Evolutionary conservation across 2,888 invertebrate genomes (phyloP).

Genomic region (Stictocephala bisonia): DNA sequence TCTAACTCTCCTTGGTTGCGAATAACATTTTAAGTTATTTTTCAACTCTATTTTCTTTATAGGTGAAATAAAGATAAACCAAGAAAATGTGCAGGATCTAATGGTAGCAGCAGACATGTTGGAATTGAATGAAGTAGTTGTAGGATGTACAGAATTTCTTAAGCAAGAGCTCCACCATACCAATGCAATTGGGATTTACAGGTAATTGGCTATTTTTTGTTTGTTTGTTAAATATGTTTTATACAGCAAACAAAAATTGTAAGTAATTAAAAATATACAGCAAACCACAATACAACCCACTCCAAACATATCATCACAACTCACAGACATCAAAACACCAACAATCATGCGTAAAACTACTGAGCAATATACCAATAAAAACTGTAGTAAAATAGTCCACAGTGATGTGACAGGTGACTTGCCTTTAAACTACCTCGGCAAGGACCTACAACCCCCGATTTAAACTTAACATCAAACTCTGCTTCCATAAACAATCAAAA

Average conservation of each 20-base stretch:
- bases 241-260: neutral
- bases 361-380: too few species aligned
- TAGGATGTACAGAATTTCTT: constrained; percentile 86
- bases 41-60: too few species aligned
- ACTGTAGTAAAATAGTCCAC: too few species aligned
- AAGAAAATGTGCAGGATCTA: constrained; percentile 88
- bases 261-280: neutral
- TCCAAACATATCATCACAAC: too few species aligned
- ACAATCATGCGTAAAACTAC: neutral
- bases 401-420: too few species aligned
- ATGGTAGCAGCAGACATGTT: constrained; percentile 93
- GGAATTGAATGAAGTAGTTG: constrained; percentile 84
- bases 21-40: too few species aligned
- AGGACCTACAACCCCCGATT: too few species aligned
- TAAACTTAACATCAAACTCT: too few species aligned
- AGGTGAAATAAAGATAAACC: constrained; percentile 76
- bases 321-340: neutral
- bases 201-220: constrained; percentile 64
- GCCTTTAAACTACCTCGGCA: too few species aligned
- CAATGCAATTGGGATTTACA: constrained; percentile 89
- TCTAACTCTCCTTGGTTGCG: too few species aligned
- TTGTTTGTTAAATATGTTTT: neutral
- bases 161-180: constrained; percentile 86
- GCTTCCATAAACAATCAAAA: too few species aligned
- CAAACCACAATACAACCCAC: too few species aligned